These are phyloP conservation scores for Phrixothrix hirtus DNA, from an alignment of 2,888 invertebrate species.

Conservation along the genomic window DNA sequence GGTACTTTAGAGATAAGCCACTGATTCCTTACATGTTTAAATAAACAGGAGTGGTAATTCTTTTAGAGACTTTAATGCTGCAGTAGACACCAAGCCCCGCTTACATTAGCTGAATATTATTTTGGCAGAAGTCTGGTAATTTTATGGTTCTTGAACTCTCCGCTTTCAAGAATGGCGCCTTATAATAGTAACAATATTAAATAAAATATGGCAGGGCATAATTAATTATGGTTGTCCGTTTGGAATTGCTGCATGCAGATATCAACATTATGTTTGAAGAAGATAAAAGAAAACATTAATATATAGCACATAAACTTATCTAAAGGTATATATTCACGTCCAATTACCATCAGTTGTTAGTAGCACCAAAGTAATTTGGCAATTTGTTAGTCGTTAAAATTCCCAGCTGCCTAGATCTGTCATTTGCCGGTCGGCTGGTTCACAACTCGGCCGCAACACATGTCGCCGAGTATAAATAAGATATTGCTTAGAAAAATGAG, in stretches of 20 bases:
- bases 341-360: constrained; percentile 56
- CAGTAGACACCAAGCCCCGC: too few species aligned
- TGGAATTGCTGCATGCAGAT: not conserved
- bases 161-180: too few species aligned
- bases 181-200: too few species aligned
- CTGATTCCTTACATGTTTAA: too few species aligned
- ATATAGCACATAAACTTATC: constrained; percentile 30
- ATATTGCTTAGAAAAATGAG: constrained; percentile 34
- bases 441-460: constrained; percentile 57
- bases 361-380: constrained; percentile 56
- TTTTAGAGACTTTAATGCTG: too few species aligned
- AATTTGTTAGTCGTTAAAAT: constrained; percentile 61
- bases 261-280: constrained; percentile 1
- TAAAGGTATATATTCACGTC: constrained; percentile 55
- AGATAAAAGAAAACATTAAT: constrained; percentile 27
- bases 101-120: too few species aligned
- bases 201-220: too few species aligned
- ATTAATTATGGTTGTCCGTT: too few species aligned
- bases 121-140: too few species aligned
- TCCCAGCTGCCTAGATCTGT: constrained; percentile 58
- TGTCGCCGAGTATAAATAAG: constrained; percentile 47
- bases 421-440: constrained; percentile 57
- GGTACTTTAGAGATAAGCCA: too few species aligned
- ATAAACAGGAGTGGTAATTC: too few species aligned
- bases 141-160: too few species aligned